These are phyloP conservation scores for Gymnocypris eckloni DNA, from an alignment of 2,797 vertebrate species.

Conservation along the genomic window DNA sequence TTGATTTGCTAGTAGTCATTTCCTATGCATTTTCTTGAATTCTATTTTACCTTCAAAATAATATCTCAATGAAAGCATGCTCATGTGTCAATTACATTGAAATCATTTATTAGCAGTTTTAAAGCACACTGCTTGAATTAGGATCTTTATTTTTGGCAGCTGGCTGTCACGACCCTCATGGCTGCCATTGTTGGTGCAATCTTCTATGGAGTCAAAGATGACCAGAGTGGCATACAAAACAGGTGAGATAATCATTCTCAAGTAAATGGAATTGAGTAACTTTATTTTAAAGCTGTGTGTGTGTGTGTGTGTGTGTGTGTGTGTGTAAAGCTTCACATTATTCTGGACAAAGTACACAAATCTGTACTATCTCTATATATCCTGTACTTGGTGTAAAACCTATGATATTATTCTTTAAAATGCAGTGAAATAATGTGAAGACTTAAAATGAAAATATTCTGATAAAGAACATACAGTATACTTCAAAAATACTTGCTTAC, in stretches of 20 bases:
- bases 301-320: too few species aligned
- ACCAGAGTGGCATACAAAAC: slow-evolving; percentile 89
- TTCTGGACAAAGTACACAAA: background rate
- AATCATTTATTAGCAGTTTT: background rate
- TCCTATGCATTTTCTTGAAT: background rate
- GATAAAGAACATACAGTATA: background rate
- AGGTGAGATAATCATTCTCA: slow-evolving; percentile 76
- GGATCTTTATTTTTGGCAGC: slow-evolving; percentile 59
- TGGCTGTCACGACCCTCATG: slow-evolving; percentile 82
- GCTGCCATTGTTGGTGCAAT: slow-evolving; percentile 87
- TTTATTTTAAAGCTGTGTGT: background rate
- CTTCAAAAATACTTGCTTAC: background rate
- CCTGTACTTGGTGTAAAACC: background rate
- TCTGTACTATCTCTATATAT: background rate
- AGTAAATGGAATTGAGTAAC: background rate
- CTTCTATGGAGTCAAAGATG: slow-evolving; percentile 84
- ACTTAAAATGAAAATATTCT: background rate
- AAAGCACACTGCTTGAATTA: background rate
- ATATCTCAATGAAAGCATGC: background rate
- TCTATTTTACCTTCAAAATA: background rate
- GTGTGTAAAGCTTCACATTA: background rate
- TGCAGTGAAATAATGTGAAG: background rate
- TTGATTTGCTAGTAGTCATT: background rate
- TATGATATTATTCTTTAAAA: background rate
- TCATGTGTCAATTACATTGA: background rate